Evolutionary conservation across 2,113 vertebrate genomes (phyloP).

Genomic region (mouse (Mus musculus)): DNA sequence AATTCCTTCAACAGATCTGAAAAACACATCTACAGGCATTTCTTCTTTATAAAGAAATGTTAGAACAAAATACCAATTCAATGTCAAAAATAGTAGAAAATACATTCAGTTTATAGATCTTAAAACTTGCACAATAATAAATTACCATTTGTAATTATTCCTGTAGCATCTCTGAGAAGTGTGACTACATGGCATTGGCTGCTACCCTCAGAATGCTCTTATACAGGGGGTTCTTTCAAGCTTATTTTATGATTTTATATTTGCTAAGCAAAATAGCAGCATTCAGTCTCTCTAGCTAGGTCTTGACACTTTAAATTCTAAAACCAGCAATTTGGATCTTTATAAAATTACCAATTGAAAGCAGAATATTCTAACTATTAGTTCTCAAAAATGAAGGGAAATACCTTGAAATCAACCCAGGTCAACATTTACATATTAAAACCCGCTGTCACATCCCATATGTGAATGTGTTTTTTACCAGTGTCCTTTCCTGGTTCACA

Average conservation of each 20-base stretch:
- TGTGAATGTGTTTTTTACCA: not conserved
- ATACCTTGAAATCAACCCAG: conserved; percentile 38
- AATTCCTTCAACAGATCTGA: not conserved
- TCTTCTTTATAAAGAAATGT: conserved; percentile 42
- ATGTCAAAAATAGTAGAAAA: conserved; percentile 12
- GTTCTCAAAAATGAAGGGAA: conserved; percentile 44
- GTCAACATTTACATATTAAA: conserved; percentile 60
- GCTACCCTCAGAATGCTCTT: not conserved
- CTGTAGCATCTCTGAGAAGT: conserved; percentile 30
- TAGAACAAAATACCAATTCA: not conserved
- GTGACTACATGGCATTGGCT: not conserved
- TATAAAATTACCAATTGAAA: conserved; percentile 44
- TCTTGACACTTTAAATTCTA: conserved; percentile 54
- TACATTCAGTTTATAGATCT: not conserved
- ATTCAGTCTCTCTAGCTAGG: not conserved
- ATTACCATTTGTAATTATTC: not conserved
- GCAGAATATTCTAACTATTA: conserved; percentile 46
- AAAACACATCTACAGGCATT: not conserved
- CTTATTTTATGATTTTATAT: conserved; percentile 46
- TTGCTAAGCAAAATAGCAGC: conserved; percentile 31
- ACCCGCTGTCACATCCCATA: not conserved
- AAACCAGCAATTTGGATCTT: conserved; percentile 58
- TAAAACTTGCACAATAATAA: conserved; percentile 32
- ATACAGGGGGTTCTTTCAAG: not conserved
- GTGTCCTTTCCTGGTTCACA: conserved; percentile 39